phyloP scores from a whole-genome alignment of 2,797 vertebrate species.

The Xiphophorus birchmanni region DNA sequence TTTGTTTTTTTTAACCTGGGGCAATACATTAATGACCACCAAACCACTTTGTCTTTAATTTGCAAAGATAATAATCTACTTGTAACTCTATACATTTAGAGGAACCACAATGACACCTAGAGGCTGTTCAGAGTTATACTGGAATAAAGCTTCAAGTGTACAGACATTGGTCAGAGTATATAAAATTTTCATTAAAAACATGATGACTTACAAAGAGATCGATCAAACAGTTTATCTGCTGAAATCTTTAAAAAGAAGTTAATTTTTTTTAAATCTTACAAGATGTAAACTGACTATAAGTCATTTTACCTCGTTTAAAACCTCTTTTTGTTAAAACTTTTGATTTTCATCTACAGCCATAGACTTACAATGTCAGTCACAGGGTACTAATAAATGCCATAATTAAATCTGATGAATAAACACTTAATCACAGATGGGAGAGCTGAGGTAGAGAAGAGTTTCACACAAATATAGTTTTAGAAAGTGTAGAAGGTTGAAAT shows the following conservation, averaged over 20 bases:
- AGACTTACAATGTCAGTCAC: neutral
- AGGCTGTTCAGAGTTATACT: constrained; percentile 29
- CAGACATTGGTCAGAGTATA: neutral
- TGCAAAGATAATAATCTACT: neutral
- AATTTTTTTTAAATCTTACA: neutral
- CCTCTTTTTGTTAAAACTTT: neutral
- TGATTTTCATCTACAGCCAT: neutral
- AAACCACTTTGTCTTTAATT: neutral
- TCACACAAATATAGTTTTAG: neutral
- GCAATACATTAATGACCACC: neutral
- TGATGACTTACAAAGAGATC: neutral
- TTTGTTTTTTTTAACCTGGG: neutral
- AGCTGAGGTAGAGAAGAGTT: neutral
- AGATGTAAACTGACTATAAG: neutral
- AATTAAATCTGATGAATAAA: neutral
- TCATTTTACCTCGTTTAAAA: neutral
- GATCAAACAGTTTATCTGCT: neutral
- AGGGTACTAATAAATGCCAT: neutral
- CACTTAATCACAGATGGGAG: neutral
- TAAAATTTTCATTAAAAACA: neutral
- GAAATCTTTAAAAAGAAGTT: neutral
- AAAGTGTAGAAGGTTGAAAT: neutral
- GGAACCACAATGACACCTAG: constrained; percentile 63
- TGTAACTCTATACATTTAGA: neutral
- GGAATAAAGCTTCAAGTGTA: neutral